Evolutionary conservation across 2,888 invertebrate genomes (phyloP).

Genomic region (Stratiomys singularior): DNA sequence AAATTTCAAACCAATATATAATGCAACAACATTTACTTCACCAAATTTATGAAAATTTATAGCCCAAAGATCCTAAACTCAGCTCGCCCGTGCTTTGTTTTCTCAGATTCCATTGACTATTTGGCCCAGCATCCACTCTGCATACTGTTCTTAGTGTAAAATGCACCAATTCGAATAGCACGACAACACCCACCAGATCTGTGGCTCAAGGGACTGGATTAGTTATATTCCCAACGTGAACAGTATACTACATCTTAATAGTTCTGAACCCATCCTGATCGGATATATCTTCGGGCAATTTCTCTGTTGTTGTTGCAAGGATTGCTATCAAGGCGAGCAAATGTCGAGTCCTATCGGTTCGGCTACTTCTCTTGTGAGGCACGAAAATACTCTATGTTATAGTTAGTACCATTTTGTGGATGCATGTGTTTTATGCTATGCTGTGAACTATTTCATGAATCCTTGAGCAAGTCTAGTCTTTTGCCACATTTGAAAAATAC

Average conservation of each 20-base stretch:
- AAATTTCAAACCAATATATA: not conserved
- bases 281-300: not conserved
- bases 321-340: conserved; percentile 11
- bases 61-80: not conserved
- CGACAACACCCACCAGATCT: conserved; percentile 22
- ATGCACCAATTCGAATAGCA: conserved; percentile 8
- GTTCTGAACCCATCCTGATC: not conserved
- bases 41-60: conserved; percentile 40
- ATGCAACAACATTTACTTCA: conserved; percentile 24
- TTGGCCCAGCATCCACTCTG: not conserved
- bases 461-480: not conserved
- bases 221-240: not conserved
- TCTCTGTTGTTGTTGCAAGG: conserved; percentile 3
- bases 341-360: not conserved
- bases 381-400: not conserved
- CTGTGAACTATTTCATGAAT: conserved; percentile 6
- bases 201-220: not conserved
- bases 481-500: not conserved
- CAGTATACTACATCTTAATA: conserved; percentile 27
- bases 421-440: not conserved
- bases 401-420: not conserved
- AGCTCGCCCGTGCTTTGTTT: not conserved
- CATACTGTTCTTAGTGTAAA: not conserved
- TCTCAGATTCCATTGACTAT: not conserved
- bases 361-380: not conserved